A percentile compares a stretch with the other conserved stretches of the same genome.
phyloP scores from a whole-genome alignment of 30 jellyfish, hydroid and myxozoan genomes.

The Cassiopea xamachana region DNA sequence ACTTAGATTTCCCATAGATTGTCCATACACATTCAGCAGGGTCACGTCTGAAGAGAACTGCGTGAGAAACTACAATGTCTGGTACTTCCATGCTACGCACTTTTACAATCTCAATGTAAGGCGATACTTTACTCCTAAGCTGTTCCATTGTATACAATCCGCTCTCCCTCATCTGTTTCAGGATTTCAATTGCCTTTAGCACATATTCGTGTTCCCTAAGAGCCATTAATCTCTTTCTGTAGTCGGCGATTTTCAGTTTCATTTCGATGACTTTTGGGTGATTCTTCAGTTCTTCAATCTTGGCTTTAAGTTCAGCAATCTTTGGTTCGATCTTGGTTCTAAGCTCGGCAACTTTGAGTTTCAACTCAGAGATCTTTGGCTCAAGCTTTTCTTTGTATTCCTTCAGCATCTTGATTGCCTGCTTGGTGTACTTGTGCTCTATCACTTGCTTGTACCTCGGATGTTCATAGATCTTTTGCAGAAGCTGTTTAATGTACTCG shows the following conservation, averaged over 20 bases:
- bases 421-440: conserved; percentile 64
- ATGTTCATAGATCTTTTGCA: conserved; percentile 69
- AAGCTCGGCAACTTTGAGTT: conserved; percentile 41
- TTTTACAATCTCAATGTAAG: conserved; percentile 24
- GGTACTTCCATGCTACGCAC: conserved; percentile 35
- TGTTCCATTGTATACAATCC: conserved; percentile 76
- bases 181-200: conserved; percentile 29
- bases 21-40: conserved; percentile 98
- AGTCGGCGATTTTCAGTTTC: conserved; percentile 56
- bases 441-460: conserved; percentile 69
- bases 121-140: conserved; percentile 58
- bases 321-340: conserved; percentile 43
- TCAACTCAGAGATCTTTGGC: conserved; percentile 50
- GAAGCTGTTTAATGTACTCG: conserved; percentile 43
- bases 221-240: conserved; percentile 59
- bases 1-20: conserved; percentile 31
- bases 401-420: conserved; percentile 47
- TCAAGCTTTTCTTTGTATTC: conserved; percentile 39
- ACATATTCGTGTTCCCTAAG: conserved; percentile 57
- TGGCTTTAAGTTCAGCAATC: conserved; percentile 42
- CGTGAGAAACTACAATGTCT: conserved; percentile 11
- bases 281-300: conserved; percentile 63
- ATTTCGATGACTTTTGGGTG: conserved; percentile 67
- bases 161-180: conserved; percentile 75
- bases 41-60: conserved; percentile 71